Base-by-base conservation (phyloP, 1,140 invertebrate species). In the Monochamus saltuarius region DNA sequence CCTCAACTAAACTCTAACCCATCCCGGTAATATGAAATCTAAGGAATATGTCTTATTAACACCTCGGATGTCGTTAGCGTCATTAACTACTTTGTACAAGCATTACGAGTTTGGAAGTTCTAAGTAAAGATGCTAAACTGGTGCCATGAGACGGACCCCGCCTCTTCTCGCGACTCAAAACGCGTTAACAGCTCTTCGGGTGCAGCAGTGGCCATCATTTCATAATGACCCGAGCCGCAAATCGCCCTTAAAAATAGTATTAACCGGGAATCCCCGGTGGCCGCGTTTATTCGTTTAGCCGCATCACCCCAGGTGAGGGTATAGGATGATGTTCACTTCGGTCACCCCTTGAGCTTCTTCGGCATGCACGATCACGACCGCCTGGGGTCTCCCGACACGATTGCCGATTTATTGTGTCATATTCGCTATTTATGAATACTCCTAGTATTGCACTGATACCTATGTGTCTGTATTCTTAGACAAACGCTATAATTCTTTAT, bases 371-470 rank as follows among this genome's bases (percentile, higher is more conserved):
- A 47, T 62, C 56, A 64, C 57, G 56, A 56, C 57, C 35, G 47
- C 38, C 62, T 9, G n/a, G 62, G 62, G 62, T 60, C 14, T 55
- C 14, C 50, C 50, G 58, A 60, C 62, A 51, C 38, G 50, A 59
- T 59, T 60, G 50, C 46, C 56, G 56, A 64, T 60, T 59, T 64
- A 64, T 64, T 64, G 52, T 50, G 36, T 40, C 62, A 59, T 64
- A 50, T 60, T 22, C 56, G 57, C 40, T 64, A 64, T 64, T 64
- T 64, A 64, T 64, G 62, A 60, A 64, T 64, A 60, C 62, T 62
- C 11, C 29, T 11, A 19, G 36, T 35, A 40, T 56, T 56, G 53
- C 38, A 45, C 53, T n/a, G 53, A 45, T 56, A 40, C 40, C 43
- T 29, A 29, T 29, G 22, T 6, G 22, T 29, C 22, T 6, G 22